Conservation (phyloP, 2,888 invertebrate genomes). For the Drosophila recens region DNA sequence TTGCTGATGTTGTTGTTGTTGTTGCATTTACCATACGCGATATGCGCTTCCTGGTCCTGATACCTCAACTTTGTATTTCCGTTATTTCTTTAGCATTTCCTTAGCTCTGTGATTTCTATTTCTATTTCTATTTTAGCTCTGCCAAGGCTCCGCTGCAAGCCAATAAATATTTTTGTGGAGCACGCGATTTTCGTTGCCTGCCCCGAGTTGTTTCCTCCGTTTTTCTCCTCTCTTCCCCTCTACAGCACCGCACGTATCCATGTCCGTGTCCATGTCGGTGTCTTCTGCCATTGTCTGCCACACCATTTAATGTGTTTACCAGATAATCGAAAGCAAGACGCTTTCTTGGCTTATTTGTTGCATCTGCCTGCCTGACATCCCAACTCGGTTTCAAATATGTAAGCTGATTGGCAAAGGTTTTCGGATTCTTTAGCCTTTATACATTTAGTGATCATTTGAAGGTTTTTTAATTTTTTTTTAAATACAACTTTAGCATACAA, state of each 20-base stretch:
- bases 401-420: constrained; percentile 18
- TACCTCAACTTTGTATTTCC: constrained; percentile 81
- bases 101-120: constrained; percentile 72
- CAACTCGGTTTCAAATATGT: constrained; percentile 5
- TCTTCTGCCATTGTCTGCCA: constrained; percentile 72
- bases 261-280: constrained; percentile 28
- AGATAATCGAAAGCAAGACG: constrained; percentile 72
- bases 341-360: constrained; percentile 61
- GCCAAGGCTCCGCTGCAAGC: constrained; percentile 61
- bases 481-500: too few relatives aligned
- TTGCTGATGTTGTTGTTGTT: constrained; percentile 13
- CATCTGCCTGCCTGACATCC: constrained; percentile 28
- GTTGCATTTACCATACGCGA: constrained; percentile 67
- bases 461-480: background rate
- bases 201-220: constrained; percentile 27
- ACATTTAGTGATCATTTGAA: background rate
- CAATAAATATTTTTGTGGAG: constrained; percentile 74
- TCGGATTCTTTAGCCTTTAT: background rate
- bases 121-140: constrained; percentile 77
- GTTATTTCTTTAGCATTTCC: constrained; percentile 66
- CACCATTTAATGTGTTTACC: constrained; percentile 79
- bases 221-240: background rate
- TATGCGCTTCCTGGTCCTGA: constrained; percentile 77
- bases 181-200: constrained; percentile 58
- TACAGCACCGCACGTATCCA: background rate